These are phyloP conservation scores for Lethenteron camtschaticum DNA, from an alignment of 2,113 vertebrate genomes.

Conservation along the genomic window DNA sequence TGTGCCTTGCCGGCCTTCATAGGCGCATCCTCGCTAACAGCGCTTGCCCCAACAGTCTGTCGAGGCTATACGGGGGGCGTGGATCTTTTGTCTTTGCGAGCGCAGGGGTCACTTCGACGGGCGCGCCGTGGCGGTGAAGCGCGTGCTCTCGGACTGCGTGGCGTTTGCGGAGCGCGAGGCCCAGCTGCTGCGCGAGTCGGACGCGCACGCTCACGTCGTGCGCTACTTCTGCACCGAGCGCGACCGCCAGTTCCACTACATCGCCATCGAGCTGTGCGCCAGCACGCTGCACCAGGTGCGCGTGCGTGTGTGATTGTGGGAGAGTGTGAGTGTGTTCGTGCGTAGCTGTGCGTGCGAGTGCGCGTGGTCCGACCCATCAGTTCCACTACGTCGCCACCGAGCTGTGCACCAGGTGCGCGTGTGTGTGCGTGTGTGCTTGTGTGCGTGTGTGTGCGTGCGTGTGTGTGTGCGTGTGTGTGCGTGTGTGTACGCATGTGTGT, in stretches of 20 bases:
- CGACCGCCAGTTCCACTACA: slow-evolving; percentile 97
- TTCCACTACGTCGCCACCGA: slow-evolving; percentile 97
- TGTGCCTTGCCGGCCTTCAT: too few species aligned
- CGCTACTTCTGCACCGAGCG: slow-evolving; percentile 89
- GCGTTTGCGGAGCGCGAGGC: slow-evolving; percentile 90
- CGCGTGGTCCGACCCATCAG: slow-evolving; percentile 27
- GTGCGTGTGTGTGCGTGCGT: too few species aligned
- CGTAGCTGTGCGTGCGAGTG: too few species aligned
- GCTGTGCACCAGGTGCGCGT: slow-evolving; percentile 35
- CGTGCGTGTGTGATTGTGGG: too few species aligned
- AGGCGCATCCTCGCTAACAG: too few species aligned
- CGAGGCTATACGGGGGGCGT: not conserved
- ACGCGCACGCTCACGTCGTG: slow-evolving; percentile 85
- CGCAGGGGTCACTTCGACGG: slow-evolving; percentile 73
- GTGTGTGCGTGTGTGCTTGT: too few species aligned
- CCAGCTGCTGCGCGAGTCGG: slow-evolving; percentile 67
- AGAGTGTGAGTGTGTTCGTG: too few species aligned
- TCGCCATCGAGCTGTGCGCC: slow-evolving; percentile 71
- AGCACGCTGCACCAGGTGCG: slow-evolving; percentile 73
- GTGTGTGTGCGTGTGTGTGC: too few species aligned
- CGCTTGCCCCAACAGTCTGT: too few species aligned
- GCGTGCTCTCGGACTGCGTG: slow-evolving; percentile 88
- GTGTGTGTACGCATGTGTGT: too few species aligned
- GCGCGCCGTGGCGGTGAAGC: slow-evolving; percentile 67
- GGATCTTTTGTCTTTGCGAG: not conserved